phyloP scores from a whole-genome alignment of 2,797 vertebrate species.

The Moxostoma hubbsi region DNA sequence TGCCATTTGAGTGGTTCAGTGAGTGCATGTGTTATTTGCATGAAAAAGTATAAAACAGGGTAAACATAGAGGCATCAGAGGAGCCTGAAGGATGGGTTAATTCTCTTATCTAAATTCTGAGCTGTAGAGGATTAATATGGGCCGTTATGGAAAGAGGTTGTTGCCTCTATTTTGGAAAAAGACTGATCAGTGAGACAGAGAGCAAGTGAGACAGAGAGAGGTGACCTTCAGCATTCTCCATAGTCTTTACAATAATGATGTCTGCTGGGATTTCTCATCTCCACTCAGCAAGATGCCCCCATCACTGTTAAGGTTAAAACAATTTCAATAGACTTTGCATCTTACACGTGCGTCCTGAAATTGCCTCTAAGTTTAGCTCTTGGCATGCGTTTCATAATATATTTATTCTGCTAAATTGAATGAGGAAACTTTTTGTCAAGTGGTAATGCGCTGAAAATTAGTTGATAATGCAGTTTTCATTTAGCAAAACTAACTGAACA shows the following conservation, averaged over 20 bases:
- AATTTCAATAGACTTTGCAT: slow-evolving; percentile 57
- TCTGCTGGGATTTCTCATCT: slow-evolving; percentile 58
- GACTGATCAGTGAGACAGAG: slow-evolving; percentile 30
- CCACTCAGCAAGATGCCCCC: slow-evolving; percentile 52
- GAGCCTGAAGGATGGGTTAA: slow-evolving; percentile 47
- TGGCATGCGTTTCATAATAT: not conserved
- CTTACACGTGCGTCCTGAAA: slow-evolving; percentile 42
- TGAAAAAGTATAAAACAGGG: slow-evolving; percentile 30
- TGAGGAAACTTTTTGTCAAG: not conserved
- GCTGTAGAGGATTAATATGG: slow-evolving; percentile 44
- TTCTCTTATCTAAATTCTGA: slow-evolving; percentile 58
- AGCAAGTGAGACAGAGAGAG: slow-evolving; percentile 34
- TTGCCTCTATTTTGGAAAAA: slow-evolving; percentile 27
- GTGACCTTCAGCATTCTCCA: slow-evolving; percentile 58
- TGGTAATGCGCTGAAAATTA: not conserved
- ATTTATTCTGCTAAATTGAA: not conserved
- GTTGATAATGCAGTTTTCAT: not conserved
- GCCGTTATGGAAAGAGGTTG: slow-evolving; percentile 48
- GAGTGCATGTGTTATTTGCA: not conserved
- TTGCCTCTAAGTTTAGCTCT: slow-evolving; percentile 45
- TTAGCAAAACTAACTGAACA: not conserved
- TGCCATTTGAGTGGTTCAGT: slow-evolving; percentile 1
- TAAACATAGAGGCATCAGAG: slow-evolving; percentile 27
- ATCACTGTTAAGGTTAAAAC: slow-evolving; percentile 58
- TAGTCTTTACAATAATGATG: slow-evolving; percentile 60